These are phyloP conservation scores for Pangasius larnaudii DNA, from an alignment of 2,797 vertebrate species.

Conservation along the genomic window DNA sequence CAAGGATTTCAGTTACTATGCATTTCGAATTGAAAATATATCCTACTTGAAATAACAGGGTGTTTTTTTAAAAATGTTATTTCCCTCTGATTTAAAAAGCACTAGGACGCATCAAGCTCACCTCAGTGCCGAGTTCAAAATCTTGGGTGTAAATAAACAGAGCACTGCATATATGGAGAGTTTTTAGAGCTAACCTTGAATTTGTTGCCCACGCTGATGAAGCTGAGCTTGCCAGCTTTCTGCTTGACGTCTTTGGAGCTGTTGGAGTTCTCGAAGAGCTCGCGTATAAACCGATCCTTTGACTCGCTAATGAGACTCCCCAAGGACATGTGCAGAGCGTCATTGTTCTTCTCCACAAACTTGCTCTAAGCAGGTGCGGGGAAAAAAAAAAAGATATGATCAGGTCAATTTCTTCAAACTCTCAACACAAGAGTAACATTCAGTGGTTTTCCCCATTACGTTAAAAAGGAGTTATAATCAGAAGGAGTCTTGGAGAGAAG, in stretches of 20 bases:
- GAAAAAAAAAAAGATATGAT: neutral
- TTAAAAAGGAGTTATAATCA: neutral
- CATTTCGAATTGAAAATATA: neutral
- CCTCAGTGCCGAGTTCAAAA: neutral
- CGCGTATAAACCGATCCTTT: constrained; percentile 87
- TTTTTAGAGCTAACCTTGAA: constrained; percentile 84
- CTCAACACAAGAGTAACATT: neutral
- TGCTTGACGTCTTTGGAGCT: constrained; percentile 90
- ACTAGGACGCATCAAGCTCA: neutral
- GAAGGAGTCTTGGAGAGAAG: neutral
- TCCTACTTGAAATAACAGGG: neutral
- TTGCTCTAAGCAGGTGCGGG: constrained; percentile 74
- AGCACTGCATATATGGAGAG: neutral
- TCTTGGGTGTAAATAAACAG: neutral
- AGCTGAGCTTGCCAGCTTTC: constrained; percentile 94
- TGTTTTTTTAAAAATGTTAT: neutral
- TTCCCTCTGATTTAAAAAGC: neutral
- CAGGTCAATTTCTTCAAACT: neutral
- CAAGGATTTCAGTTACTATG: neutral
- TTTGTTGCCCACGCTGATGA: constrained; percentile 98
- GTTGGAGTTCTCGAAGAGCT: constrained; percentile 88
- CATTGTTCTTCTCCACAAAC: constrained; percentile 99
- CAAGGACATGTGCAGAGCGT: constrained; percentile 95
- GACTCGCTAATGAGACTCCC: constrained; percentile 93
- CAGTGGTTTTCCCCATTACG: neutral